Conservation (phyloP, 2,888 invertebrate species). For the Drosophila affinis region DNA sequence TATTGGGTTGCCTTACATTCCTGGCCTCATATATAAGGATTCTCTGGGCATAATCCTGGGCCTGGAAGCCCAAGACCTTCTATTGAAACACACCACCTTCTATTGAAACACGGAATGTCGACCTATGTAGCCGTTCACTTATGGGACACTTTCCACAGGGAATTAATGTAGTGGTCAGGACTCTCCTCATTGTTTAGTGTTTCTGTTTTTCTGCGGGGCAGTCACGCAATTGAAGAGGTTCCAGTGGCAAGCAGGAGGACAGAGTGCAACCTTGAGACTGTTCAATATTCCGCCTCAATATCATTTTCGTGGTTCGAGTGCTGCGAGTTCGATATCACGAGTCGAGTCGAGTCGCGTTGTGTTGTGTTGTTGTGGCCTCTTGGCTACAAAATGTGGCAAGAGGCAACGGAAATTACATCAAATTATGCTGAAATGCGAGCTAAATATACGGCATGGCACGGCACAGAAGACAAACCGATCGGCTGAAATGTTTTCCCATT, state of each 20-base stretch:
- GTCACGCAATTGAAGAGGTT: constrained; percentile 46
- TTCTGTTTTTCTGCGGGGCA: constrained; percentile 1
- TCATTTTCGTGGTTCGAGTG: constrained; percentile 68
- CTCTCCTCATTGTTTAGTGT: background rate
- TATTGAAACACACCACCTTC: too few species aligned
- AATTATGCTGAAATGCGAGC: constrained; percentile 78
- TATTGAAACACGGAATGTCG: too few species aligned
- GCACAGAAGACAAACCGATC: background rate
- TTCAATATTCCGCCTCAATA: constrained; percentile 72
- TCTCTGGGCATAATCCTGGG: constrained; percentile 18
- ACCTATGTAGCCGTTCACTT: too few species aligned
- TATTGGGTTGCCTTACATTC: constrained; percentile 30
- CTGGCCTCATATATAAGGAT: constrained; percentile 32
- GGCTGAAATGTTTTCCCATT: constrained; percentile 23
- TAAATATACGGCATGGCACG: constrained; percentile 55
- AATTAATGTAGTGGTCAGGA: too few species aligned
- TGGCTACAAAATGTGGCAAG: constrained; percentile 32
- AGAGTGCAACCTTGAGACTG: constrained; percentile 65
- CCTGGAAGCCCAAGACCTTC: background rate
- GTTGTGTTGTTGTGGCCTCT: constrained; percentile 19
- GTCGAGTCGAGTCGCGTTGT: background rate
- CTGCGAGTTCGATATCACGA: constrained; percentile 59
- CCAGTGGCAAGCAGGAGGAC: background rate
- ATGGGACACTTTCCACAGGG: too few species aligned
- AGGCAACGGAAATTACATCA: constrained; percentile 69